phyloP scores from a whole-genome alignment of 2,888 invertebrate species.

The Emmelina monodactyla region DNA sequence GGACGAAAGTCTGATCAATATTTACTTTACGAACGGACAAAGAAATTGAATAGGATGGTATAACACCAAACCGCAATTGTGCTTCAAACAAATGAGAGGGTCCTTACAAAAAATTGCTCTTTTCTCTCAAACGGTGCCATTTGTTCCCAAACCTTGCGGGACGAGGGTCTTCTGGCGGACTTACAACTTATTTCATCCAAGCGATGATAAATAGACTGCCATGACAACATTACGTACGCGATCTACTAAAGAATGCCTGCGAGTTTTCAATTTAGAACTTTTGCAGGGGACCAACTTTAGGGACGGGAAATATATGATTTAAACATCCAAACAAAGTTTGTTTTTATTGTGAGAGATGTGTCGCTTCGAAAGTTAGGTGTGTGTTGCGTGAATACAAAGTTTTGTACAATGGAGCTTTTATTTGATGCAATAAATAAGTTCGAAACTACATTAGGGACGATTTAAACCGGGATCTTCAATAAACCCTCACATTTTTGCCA shows the following conservation, averaged over 20 bases:
- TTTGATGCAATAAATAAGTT: too few species aligned
- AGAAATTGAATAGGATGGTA: slow-evolving; percentile 10
- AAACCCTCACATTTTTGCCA: too few species aligned
- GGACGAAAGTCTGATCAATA: too few species aligned
- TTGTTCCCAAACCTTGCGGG: slow-evolving; percentile 31
- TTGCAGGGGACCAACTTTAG: neutral
- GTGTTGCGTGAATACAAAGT: too few species aligned
- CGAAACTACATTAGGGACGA: too few species aligned
- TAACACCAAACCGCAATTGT: slow-evolving; percentile 25
- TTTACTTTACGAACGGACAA: too few species aligned
- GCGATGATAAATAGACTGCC: slow-evolving; percentile 26
- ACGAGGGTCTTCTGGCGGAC: slow-evolving; percentile 33
- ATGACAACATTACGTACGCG: slow-evolving; percentile 18
- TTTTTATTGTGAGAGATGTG: neutral
- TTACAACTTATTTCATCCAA: slow-evolving; percentile 38
- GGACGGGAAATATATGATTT: slow-evolving; percentile 1
- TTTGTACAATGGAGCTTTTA: too few species aligned
- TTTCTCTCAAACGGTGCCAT: slow-evolving; percentile 31
- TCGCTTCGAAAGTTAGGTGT: too few species aligned
- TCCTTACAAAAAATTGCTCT: slow-evolving; percentile 36
- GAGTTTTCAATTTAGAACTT: neutral
- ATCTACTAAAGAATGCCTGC: neutral
- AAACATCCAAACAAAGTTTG: neutral
- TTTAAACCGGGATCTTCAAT: too few species aligned
- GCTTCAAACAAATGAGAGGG: slow-evolving; percentile 26